Evolutionary conservation across 37 sponge, comb jelly and placozoan genomes (phyloP), one percentile per base, ranked within the genome.

Genomic region (Sycon ciliatum): DNA sequence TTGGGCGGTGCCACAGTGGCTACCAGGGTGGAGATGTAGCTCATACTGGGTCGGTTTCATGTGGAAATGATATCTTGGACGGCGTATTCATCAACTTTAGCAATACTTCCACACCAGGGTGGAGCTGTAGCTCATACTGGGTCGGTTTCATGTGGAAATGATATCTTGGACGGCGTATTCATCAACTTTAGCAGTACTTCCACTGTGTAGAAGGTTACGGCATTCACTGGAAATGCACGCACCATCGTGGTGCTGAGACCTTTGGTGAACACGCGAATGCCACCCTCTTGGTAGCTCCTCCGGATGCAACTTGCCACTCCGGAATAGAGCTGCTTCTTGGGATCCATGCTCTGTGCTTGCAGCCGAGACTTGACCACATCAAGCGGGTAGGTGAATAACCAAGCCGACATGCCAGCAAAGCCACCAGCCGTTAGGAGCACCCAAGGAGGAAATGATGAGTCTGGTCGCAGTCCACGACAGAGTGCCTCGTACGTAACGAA

Each of bases 181-280:
- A 20, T 61, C 29, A 68, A 22, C n/a, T 83, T 82, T 0, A 82
- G 39, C 26, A 89, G 42, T 5, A 86, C 53, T 16, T 67, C 66
- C 23, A 87, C 92, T 24, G 82, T 80, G 6, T 74, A 32, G 29
- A 90, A 81, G 4, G 85, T 90, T 0, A 67, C 91, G 22, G 87
- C 86, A 78, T 90, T 90, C 28, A 78, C 84, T 30, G 84, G 84
- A 78, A 94, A 94, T 0, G 85, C 95, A 62, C 95, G 68, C 13
- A 84, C 16, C 16, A 90, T 4, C 4, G 87, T 80, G 26, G 87
- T 42, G 27, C n/a, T 67, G 13, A 94, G 42, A 3, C 95, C 95
- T 38, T 74, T 83, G 37, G 67, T 83, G 42, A 94, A 89, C 18
- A 83, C 80, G 5, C 46, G n/a, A 16, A 60, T 13, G 1, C 87